phyloP scores from a whole-genome alignment of 2,797 vertebrate genomes.

The Denticeps clupeoides region DNA sequence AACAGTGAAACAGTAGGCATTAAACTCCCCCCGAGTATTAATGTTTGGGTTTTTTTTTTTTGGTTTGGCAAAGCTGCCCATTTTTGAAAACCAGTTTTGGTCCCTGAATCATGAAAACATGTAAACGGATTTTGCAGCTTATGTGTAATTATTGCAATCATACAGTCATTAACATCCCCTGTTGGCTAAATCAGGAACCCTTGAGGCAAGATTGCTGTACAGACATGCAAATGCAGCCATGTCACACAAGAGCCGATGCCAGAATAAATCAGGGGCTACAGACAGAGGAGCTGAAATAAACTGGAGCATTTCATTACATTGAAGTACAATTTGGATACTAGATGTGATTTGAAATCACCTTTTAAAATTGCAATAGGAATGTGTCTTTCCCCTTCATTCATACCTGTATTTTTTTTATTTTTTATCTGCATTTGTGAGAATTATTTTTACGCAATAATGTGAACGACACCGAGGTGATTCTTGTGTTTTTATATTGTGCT shows the following conservation, averaged over 20 bases:
- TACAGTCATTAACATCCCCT: background rate
- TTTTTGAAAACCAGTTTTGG: too few species aligned
- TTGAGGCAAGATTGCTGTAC: background rate
- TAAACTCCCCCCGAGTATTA: too few species aligned
- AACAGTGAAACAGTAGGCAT: too few species aligned
- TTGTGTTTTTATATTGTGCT: slow-evolving; percentile 6
- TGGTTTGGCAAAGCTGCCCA: background rate
- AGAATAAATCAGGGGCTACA: background rate
- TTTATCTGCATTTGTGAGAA: too few species aligned
- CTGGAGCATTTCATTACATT: too few species aligned
- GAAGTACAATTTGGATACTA: too few species aligned
- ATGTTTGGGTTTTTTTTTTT: too few species aligned
- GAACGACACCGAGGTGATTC: background rate
- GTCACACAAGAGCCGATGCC: background rate
- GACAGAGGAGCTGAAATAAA: background rate
- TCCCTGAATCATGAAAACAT: background rate
- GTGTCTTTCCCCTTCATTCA: too few species aligned
- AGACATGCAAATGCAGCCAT: background rate
- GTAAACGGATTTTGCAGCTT: background rate
- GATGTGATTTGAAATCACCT: too few species aligned
- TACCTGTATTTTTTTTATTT: too few species aligned
- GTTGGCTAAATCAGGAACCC: background rate
- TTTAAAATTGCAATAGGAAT: too few species aligned
- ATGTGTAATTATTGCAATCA: background rate
- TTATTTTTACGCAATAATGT: too few species aligned